phyloP scores from a whole-genome alignment of 2,888 invertebrate species.

The Thymelicus lineola region DNA sequence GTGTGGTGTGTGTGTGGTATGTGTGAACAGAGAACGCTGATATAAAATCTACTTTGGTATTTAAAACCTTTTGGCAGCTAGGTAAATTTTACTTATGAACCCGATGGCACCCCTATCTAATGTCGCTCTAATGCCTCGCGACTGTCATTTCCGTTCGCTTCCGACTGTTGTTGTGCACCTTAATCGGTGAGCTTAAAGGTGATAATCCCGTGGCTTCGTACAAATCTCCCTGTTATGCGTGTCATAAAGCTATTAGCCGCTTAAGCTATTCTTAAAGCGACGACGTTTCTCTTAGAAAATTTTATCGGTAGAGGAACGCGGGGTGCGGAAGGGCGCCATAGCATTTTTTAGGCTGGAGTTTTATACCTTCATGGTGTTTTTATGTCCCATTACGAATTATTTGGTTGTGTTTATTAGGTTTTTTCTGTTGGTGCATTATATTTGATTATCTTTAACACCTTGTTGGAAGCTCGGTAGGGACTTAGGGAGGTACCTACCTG shows the following conservation, averaged over 20 bases:
- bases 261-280: conserved; percentile 81
- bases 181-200: conserved; percentile 54
- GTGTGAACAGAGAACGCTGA: neutral
- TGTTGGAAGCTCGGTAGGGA: conserved; percentile 52
- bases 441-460: conserved; percentile 80
- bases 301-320: conserved; percentile 60
- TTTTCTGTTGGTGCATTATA: conserved; percentile 68
- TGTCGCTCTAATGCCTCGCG: conserved; percentile 74
- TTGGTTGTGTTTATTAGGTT: conserved; percentile 67
- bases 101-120: conserved; percentile 74
- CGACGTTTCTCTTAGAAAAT: conserved; percentile 67
- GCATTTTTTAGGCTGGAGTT: conserved; percentile 63
- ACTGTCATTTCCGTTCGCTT: conserved; percentile 71
- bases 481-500: conserved; percentile 32
- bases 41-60: conserved; percentile 52
- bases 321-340: conserved; percentile 73
- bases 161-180: conserved; percentile 51
- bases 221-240: conserved; percentile 75
- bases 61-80: neutral
- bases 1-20: no score
- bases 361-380: conserved; percentile 69
- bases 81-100: conserved; percentile 60
- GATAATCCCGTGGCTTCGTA: conserved; percentile 50
- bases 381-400: conserved; percentile 76
- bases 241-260: conserved; percentile 84